These are phyloP conservation scores for Artibeus jamaicensis DNA, from an alignment of 2,797 vertebrate genomes.

Conservation along the genomic window DNA sequence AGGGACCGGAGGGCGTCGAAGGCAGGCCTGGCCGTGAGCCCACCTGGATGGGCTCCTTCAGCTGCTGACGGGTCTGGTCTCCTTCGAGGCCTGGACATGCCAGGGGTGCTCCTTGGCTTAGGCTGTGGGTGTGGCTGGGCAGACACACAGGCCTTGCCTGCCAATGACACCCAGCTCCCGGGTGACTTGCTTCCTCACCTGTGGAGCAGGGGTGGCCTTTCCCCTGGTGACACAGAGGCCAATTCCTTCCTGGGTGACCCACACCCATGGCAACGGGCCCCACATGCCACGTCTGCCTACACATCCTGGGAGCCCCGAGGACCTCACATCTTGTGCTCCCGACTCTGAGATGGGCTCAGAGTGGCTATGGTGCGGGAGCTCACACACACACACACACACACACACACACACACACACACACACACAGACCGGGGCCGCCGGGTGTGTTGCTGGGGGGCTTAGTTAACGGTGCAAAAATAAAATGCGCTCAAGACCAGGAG, in stretches of 20 bases:
- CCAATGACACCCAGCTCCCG: neutral
- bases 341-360: neutral
- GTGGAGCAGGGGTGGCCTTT: neutral
- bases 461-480: neutral
- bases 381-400: neutral
- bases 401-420: too few relatives aligned
- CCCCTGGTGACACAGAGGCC: neutral
- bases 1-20: rapidly evolving
- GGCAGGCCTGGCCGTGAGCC: neutral
- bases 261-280: neutral
- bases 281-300: neutral
- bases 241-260: neutral
- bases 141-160: neutral
- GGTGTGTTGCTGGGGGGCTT: neutral
- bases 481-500: neutral
- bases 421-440: neutral
- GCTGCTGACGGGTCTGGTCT: neutral
- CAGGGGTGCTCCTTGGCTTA: neutral
- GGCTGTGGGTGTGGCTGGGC: neutral
- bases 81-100: neutral
- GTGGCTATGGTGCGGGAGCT: neutral
- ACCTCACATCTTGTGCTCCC: neutral
- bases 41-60: too few relatives aligned
- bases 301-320: neutral
- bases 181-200: neutral